Evolutionary conservation across 2,888 invertebrate species (phyloP).

Genomic region (Ceraclea dissimilis): DNA sequence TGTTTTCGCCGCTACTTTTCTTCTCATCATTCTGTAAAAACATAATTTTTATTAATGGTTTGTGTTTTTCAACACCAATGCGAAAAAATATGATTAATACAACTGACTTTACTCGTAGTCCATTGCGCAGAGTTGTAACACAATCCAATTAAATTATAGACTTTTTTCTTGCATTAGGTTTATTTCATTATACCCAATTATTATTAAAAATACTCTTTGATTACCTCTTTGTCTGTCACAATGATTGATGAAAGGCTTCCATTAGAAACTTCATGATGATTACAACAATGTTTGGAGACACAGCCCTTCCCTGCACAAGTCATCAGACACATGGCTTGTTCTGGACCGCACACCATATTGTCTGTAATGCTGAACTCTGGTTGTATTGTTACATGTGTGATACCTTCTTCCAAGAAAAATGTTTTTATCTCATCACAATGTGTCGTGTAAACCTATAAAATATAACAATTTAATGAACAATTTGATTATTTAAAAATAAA

Average conservation of each 20-base stretch:
- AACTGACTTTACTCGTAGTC: too few species aligned
- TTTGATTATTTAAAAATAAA: too few species aligned
- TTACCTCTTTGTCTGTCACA: background rate
- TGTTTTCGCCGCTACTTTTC: too few species aligned
- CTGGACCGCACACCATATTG: background rate
- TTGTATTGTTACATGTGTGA: conserved; percentile 77
- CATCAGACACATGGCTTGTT: conserved; percentile 17
- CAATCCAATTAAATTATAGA: too few species aligned
- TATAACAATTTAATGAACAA: background rate
- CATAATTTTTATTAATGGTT: too few species aligned
- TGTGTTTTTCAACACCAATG: too few species aligned
- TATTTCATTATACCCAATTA: too few species aligned
- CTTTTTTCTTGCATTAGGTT: too few species aligned
- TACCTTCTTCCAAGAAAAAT: conserved; percentile 74
- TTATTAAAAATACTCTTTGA: background rate
- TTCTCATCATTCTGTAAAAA: too few species aligned
- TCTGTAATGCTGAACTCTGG: conserved; percentile 59
- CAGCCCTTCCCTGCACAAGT: conserved; percentile 21
- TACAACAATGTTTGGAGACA: conserved; percentile 20
- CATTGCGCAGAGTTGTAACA: too few species aligned
- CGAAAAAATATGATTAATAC: too few species aligned
- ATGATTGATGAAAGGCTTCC: background rate
- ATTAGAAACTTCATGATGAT: background rate
- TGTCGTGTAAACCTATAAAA: conserved; percentile 17
- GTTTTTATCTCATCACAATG: conserved; percentile 54